Percentiles rank a stretch among this genome's conserved stretches.
These are phyloP conservation scores for Apantesis nais DNA, from an alignment of 2,888 invertebrate species.

Conservation along the genomic window DNA sequence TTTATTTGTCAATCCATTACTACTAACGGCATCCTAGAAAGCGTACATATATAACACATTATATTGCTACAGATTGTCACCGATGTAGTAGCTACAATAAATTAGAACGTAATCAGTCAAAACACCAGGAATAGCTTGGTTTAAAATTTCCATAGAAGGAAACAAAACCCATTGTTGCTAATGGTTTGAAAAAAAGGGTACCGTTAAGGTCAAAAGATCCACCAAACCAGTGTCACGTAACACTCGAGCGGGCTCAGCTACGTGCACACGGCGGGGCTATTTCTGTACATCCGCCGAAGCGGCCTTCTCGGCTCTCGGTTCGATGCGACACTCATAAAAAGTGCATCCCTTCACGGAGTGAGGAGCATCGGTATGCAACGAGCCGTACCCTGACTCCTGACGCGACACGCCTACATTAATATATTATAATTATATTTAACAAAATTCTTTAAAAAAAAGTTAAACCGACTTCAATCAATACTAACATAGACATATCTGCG, in stretches of 20 bases:
- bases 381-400: neutral
- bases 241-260: neutral
- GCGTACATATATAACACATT: no score
- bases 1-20: no score
- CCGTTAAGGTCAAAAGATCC: constrained; percentile 5
- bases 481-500: no score
- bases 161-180: neutral
- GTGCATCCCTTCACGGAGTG: constrained; percentile 18
- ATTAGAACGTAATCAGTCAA: neutral
- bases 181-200: neutral
- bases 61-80: no score
- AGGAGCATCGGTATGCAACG: neutral
- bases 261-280: constrained; percentile 29
- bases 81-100: neutral
- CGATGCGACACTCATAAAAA: constrained; percentile 13
- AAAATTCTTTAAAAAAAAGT: no score
- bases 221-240: neutral
- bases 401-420: no score
- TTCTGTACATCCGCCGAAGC: constrained; percentile 46
- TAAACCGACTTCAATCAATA: no score
- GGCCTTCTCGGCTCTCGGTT: constrained; percentile 2
- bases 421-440: neutral
- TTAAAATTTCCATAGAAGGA: neutral
- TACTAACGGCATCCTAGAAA: no score
- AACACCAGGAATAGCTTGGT: neutral